These are phyloP conservation scores for Drosophila oshimai DNA, from an alignment of 1,140 invertebrate genomes.

Conservation along the genomic window DNA sequence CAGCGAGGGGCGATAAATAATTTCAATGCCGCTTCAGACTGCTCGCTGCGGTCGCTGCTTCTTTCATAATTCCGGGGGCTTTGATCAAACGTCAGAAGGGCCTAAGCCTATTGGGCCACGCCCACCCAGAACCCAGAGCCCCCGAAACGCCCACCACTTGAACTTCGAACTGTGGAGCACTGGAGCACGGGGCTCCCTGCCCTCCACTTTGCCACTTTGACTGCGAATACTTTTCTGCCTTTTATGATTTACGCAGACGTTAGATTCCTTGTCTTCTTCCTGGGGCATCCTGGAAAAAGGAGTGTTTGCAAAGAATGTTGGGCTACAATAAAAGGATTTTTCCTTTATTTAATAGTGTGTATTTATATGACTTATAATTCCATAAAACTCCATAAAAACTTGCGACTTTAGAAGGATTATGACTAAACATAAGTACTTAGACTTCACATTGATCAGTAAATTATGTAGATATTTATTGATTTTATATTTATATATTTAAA, in stretches of 20 bases:
- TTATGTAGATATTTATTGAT: too few species aligned
- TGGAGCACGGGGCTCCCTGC: too few species aligned
- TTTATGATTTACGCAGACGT: slow-evolving; percentile 68
- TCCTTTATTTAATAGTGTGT: too few species aligned
- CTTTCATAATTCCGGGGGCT: slow-evolving; percentile 70
- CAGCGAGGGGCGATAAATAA: slow-evolving; percentile 63
- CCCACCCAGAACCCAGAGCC: background rate
- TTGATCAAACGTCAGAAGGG: slow-evolving; percentile 72
- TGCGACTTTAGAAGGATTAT: too few species aligned
- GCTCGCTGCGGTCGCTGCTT: slow-evolving; percentile 34
- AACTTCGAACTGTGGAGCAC: slow-evolving; percentile 42
- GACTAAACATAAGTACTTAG: too few species aligned
- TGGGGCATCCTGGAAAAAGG: background rate
- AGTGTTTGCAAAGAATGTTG: too few species aligned
- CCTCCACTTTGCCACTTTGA: background rate
- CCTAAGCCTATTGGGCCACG: slow-evolving; percentile 60
- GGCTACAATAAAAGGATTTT: too few species aligned
- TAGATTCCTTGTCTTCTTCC: background rate
- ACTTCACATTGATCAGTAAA: too few species aligned
- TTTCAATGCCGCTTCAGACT: slow-evolving; percentile 34
- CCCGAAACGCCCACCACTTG: slow-evolving; percentile 24
- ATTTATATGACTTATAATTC: too few species aligned
- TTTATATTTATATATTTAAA: too few species aligned
- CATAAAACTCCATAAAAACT: too few species aligned
- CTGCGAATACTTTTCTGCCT: slow-evolving; percentile 30